A percentile compares a stretch with the other conserved stretches of the same genome.
Evolutionary conservation across 2,888 invertebrate species (phyloP).

Genomic region (Bellardia bayeri): DNA sequence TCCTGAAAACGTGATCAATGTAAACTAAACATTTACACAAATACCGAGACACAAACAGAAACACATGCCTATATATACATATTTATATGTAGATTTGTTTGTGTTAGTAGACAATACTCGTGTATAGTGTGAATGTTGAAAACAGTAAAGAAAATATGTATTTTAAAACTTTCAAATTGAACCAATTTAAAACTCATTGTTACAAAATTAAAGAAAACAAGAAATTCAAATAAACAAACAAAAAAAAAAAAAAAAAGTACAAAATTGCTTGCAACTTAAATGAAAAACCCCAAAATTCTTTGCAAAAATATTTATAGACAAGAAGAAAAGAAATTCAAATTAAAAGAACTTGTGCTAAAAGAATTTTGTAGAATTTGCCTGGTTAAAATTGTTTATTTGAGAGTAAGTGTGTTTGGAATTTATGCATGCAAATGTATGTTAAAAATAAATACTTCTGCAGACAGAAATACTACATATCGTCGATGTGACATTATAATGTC

Average conservation of each 20-base stretch:
- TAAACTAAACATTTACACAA: slow-evolving; percentile 39
- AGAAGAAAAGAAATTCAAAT: not conserved
- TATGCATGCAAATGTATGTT: slow-evolving; percentile 2
- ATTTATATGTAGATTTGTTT: not conserved
- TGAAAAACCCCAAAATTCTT: slow-evolving; percentile 24
- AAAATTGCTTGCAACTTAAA: slow-evolving; percentile 1
- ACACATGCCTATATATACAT: not conserved
- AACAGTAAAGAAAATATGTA: not conserved
- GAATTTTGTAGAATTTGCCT: slow-evolving; percentile 3
- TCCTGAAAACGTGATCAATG: slow-evolving; percentile 50
- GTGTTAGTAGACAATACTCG: not conserved
- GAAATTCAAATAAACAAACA: not conserved
- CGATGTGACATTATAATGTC: too few species aligned
- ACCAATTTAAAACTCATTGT: slow-evolving; percentile 56
- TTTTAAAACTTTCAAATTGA: slow-evolving; percentile 30
- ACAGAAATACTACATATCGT: too few species aligned
- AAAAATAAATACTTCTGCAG: slow-evolving; percentile 6
- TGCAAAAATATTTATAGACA: slow-evolving; percentile 21
- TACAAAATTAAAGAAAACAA: slow-evolving; percentile 25
- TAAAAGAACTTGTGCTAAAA: not conserved
- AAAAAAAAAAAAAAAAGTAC: not conserved
- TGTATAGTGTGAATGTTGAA: not conserved
- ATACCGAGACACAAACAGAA: not conserved
- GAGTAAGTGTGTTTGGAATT: not conserved
- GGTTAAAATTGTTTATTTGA: not conserved